Percentiles rank a stretch among this genome's conserved stretches.
Conservation (phyloP, 2,113 vertebrate species). For the Melanotaenia duboulayi region DNA sequence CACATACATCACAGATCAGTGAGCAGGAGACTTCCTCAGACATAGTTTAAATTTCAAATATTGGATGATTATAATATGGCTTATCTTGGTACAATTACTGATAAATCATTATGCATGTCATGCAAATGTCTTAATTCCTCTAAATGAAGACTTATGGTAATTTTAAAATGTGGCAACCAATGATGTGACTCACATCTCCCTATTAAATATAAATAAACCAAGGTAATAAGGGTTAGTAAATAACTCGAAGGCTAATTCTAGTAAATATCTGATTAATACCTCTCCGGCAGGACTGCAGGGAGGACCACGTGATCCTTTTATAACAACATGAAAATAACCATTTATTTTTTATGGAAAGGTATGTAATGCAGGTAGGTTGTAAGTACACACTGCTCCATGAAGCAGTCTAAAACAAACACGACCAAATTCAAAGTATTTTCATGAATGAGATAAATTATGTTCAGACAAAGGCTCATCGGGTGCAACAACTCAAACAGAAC, state of each 20-base stretch:
- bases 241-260: background rate
- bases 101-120: background rate
- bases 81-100: background rate
- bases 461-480: background rate
- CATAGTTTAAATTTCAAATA: background rate
- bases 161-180: background rate
- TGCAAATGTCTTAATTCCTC: background rate
- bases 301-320: slow-evolving; percentile 9
- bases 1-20: slow-evolving; percentile 6
- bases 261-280: slow-evolving; percentile 25
- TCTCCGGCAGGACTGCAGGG: background rate
- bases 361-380: background rate
- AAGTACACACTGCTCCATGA: background rate
- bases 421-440: background rate
- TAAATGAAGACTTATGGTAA: background rate
- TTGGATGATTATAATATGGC: background rate
- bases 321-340: background rate
- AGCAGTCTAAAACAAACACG: background rate
- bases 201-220: slow-evolving; percentile 19
- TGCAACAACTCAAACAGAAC: background rate
- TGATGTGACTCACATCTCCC: slow-evolving; percentile 22
- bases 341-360: background rate
- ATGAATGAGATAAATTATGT: background rate
- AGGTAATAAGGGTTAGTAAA: slow-evolving; percentile 22
- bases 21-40: slow-evolving; percentile 6